A percentile compares a stretch with the other conserved stretches of the same genome.
Conservation (phyloP, 2,113 vertebrate genomes). For the Gymnobelideus leadbeateri region DNA sequence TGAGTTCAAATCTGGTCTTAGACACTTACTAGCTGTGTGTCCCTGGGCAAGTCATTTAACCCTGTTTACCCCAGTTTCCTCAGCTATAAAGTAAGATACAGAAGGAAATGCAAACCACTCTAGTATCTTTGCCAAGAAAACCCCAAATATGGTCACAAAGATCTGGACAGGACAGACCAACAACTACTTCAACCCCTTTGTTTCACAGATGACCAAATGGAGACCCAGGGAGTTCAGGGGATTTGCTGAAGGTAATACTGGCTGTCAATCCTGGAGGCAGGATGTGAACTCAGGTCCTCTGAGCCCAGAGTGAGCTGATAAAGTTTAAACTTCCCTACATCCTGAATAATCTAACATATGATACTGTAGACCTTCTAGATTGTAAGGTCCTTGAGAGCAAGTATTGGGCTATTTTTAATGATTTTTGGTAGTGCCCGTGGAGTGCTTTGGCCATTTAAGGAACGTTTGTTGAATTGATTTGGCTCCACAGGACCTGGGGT, state of each 20-base stretch:
- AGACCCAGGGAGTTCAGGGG: constrained; percentile 10
- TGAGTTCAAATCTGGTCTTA: background rate
- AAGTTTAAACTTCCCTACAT: background rate
- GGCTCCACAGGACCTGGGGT: background rate
- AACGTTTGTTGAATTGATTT: background rate
- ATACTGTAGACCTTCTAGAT: background rate
- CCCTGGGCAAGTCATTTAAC: background rate
- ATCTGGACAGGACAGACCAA: background rate
- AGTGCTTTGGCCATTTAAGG: background rate
- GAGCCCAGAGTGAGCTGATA: background rate
- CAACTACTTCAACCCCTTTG: background rate
- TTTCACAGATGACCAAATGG: constrained; percentile 13
- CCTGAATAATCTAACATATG: background rate
- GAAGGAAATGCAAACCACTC: background rate
- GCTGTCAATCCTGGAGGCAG: background rate
- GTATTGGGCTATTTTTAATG: background rate
- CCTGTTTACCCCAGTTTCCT: background rate
- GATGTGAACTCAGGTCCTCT: background rate
- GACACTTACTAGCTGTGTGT: background rate
- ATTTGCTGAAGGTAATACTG: background rate
- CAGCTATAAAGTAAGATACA: background rate
- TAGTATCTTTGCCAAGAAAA: background rate
- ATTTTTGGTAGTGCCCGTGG: background rate
- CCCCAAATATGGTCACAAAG: background rate
- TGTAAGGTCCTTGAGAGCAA: background rate